phyloP scores from a whole-genome alignment of 1,140 invertebrate genomes.

The Drosophila sechellia region DNA sequence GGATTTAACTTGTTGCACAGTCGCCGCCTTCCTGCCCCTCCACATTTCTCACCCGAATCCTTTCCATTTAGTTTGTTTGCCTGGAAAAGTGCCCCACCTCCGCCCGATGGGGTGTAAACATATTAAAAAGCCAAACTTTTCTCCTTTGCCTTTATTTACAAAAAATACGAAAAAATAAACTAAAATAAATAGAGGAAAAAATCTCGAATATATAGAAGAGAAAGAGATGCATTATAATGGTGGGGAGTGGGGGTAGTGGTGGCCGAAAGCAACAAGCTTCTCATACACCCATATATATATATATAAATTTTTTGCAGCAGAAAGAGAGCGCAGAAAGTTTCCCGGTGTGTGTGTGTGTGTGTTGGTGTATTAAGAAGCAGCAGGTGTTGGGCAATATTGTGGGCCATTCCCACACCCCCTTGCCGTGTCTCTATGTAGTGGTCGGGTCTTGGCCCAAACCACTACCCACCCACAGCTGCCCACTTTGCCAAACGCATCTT shows the following conservation, averaged over 20 bases:
- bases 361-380: slow-evolving; percentile 62
- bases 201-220: slow-evolving; percentile 49
- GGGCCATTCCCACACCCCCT: slow-evolving; percentile 39
- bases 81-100: slow-evolving; percentile 4
- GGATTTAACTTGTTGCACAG: slow-evolving; percentile 51
- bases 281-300: slow-evolving; percentile 10
- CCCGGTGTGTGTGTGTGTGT: slow-evolving; percentile 36
- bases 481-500: slow-evolving; percentile 74
- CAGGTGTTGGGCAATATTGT: slow-evolving; percentile 75
- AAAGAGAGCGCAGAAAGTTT: slow-evolving; percentile 38
- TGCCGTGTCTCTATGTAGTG: slow-evolving; percentile 41
- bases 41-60: not conserved
- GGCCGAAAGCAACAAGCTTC: slow-evolving; percentile 47
- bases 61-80: slow-evolving; percentile 31
- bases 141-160: slow-evolving; percentile 54
- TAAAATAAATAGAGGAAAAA: slow-evolving; percentile 37
- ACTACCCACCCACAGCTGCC: slow-evolving; percentile 5
- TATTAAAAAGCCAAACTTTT: slow-evolving; percentile 62
- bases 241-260: slow-evolving; percentile 1
- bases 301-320: slow-evolving; percentile 1
- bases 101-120: slow-evolving; percentile 41
- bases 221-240: slow-evolving; percentile 49
- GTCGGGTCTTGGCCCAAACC: slow-evolving; percentile 9
- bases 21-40: not conserved
- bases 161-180: slow-evolving; percentile 14